Evolutionary conservation across 2,888 invertebrate species (phyloP).

Genomic region (Eurois occulta): DNA sequence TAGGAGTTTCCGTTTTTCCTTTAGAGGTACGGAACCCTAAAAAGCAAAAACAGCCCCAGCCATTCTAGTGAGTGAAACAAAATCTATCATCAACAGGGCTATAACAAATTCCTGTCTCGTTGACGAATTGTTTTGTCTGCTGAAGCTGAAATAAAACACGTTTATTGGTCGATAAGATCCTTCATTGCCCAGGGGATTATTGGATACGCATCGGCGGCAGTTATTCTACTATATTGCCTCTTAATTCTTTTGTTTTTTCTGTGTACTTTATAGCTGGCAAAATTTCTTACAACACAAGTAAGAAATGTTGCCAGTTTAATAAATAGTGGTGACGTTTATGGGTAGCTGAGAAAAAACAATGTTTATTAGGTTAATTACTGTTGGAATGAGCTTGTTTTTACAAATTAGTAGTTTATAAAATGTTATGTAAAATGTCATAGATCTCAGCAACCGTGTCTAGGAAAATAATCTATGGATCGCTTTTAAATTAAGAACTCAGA

Average conservation of each 20-base stretch:
- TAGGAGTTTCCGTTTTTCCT: no score
- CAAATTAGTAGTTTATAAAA: neutral
- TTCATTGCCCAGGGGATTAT: conserved; percentile 31
- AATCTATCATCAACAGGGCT: neutral
- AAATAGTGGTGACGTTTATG: neutral
- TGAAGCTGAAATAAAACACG: conserved; percentile 28
- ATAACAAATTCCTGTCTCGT: conserved; percentile 18
- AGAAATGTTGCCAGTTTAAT: neutral
- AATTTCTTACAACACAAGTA: neutral
- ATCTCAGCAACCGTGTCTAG: neutral
- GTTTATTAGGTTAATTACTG: conserved; percentile 1
- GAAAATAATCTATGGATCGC: neutral
- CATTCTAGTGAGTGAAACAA: neutral
- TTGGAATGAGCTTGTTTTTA: neutral
- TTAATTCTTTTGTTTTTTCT: conserved; percentile 39
- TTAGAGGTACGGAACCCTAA: no score
- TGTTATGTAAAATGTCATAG: neutral
- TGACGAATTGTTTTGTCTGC: conserved; percentile 39
- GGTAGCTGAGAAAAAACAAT: neutral
- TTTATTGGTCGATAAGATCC: conserved; percentile 39
- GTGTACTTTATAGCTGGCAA: neutral
- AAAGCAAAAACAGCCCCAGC: no score
- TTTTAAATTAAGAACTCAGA: neutral
- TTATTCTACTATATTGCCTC: conserved; percentile 15
- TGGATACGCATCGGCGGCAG: conserved; percentile 17